Percentiles rank a stretch among this genome's conserved stretches.
These are phyloP conservation scores for Labeo catla DNA, from an alignment of 2,113 vertebrate species.

Conservation along the genomic window DNA sequence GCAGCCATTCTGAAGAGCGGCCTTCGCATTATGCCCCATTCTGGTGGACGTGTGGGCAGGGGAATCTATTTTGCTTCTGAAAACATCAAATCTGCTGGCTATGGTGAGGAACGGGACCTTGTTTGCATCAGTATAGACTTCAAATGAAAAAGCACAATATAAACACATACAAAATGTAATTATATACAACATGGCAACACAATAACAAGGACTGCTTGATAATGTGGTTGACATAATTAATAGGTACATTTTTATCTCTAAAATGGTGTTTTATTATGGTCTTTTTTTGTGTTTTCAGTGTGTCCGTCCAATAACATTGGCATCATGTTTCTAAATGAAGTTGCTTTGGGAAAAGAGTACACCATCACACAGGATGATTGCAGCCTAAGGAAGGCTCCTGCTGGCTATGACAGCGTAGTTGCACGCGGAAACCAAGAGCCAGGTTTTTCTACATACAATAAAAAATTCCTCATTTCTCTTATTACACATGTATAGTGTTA, in stretches of 20 bases:
- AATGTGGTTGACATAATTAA: not conserved
- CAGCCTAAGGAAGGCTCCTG: conserved; percentile 71
- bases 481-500: not conserved
- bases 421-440: conserved; percentile 84
- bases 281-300: conserved; percentile 68
- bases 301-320: conserved; percentile 68
- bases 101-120: conserved; percentile 76
- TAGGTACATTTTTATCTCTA: not conserved
- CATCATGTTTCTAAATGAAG: conserved; percentile 92
- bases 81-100: conserved; percentile 85
- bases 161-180: not conserved
- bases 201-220: not conserved
- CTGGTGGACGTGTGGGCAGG: conserved; percentile 83
- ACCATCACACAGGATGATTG: conserved; percentile 72
- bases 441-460: conserved; percentile 67
- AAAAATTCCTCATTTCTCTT: not conserved
- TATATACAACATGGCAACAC: not conserved
- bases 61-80: conserved; percentile 93
- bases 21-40: conserved; percentile 92
- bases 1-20: conserved; percentile 90
- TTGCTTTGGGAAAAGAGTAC: conserved; percentile 84
- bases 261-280: not conserved
- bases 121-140: not conserved
- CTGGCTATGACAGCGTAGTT: conserved; percentile 82
- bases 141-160: not conserved